phyloP scores from a whole-genome alignment of 2,113 vertebrate species.

The Pristiophorus japonicus region DNA sequence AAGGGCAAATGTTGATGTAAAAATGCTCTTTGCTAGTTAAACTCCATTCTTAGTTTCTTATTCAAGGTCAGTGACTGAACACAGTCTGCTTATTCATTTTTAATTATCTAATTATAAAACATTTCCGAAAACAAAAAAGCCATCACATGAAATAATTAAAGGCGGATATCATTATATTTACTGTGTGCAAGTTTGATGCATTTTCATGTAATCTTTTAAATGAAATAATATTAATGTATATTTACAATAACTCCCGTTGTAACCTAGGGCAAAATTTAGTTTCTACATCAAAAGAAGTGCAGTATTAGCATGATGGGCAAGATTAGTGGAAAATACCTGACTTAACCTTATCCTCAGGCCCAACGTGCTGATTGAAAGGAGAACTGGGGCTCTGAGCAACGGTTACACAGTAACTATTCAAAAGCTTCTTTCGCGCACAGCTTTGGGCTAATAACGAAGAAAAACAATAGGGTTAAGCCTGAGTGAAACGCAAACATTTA shows the following conservation, averaged over 20 bases:
- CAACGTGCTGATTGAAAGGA: background rate
- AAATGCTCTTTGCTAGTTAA: background rate
- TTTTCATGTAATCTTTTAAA: constrained; percentile 34
- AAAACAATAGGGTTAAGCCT: background rate
- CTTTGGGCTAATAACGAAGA: constrained; percentile 1
- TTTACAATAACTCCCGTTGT: constrained; percentile 13
- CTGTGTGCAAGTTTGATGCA: constrained; percentile 19
- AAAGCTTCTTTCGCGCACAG: background rate
- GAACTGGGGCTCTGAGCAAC: background rate
- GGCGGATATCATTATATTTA: constrained; percentile 11
- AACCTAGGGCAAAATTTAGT: constrained; percentile 25
- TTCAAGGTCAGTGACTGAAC: constrained; percentile 28
- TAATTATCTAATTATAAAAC: constrained; percentile 33
- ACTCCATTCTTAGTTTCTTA: background rate
- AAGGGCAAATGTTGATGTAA: background rate
- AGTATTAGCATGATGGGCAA: constrained; percentile 20
- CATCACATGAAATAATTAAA: constrained; percentile 31
- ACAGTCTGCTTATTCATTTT: background rate
- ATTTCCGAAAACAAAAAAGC: background rate
- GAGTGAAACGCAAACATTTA: background rate
- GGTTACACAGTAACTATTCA: constrained; percentile 5
- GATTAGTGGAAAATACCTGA: constrained; percentile 36
- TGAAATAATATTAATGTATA: constrained; percentile 24
- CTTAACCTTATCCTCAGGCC: constrained; percentile 24
- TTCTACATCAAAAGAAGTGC: constrained; percentile 32